phyloP scores from a whole-genome alignment of 2,113 vertebrate species.

The Coracopsis vasa region DNA sequence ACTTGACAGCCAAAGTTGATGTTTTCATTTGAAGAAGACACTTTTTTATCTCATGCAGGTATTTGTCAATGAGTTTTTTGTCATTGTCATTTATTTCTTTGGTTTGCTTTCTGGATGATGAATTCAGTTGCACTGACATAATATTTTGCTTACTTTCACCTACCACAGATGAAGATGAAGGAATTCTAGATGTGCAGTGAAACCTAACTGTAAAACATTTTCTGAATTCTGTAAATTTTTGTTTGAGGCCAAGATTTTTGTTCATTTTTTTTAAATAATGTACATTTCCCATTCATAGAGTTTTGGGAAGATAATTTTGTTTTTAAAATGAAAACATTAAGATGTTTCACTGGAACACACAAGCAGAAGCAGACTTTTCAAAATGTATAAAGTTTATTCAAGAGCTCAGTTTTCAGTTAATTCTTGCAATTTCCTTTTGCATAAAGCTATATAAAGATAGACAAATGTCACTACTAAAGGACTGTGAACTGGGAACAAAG shows the following conservation, averaged over 20 bases:
- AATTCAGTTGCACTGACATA: background rate
- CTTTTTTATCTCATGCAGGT: background rate
- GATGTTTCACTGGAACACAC: background rate
- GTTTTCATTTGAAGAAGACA: background rate
- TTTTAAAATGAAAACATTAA: background rate
- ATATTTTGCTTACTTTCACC: background rate
- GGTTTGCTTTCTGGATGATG: background rate
- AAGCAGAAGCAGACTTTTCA: slow-evolving; percentile 24
- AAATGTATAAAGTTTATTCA: slow-evolving; percentile 67
- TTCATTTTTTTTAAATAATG: background rate
- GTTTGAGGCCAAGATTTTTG: background rate
- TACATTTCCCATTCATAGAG: background rate
- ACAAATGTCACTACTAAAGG: background rate
- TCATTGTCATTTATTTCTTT: background rate
- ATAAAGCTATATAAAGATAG: slow-evolving; percentile 21
- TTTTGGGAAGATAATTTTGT: background rate
- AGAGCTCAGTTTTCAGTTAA: slow-evolving; percentile 21
- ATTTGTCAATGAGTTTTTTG: background rate
- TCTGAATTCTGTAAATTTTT: background rate
- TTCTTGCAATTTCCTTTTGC: slow-evolving; percentile 7
- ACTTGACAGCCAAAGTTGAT: background rate
- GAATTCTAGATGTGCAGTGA: background rate
- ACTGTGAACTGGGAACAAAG: background rate
- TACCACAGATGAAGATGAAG: background rate
- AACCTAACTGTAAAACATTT: background rate